A percentile compares a stretch with the other conserved stretches of the same genome.
These are phyloP conservation scores for Macrostomum lignano DNA, from an alignment of 1,140 invertebrate genomes.

Conservation along the genomic window DNA sequence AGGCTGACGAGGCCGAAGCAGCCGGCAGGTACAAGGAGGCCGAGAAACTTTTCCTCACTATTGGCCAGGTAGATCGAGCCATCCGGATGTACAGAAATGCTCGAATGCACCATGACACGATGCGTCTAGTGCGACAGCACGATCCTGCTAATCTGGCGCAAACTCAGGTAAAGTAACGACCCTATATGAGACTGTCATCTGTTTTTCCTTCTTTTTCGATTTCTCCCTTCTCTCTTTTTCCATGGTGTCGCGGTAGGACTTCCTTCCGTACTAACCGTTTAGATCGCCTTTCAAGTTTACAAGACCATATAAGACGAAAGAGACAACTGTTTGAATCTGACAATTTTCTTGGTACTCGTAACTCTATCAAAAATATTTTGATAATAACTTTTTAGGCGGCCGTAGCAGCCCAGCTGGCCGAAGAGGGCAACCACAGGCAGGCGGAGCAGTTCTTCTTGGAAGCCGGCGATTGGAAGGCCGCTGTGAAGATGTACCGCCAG, in stretches of 20 bases:
- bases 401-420: conserved; percentile 42
- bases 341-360: too few relatives aligned
- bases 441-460: conserved; percentile 72
- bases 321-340: too few relatives aligned
- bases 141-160: conserved; percentile 52
- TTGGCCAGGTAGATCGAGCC: conserved; percentile 58
- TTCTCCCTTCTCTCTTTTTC: too few relatives aligned
- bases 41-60: conserved; percentile 42
- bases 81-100: conserved; percentile 77
- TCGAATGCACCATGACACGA: conserved; percentile 45
- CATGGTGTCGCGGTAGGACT: too few relatives aligned
- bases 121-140: conserved; percentile 53
- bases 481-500: conserved; percentile 57
- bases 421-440: conserved; percentile 47
- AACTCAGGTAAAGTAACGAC: conserved; percentile 46
- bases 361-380: too few relatives aligned
- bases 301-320: too few relatives aligned
- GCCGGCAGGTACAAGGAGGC: conserved; percentile 1
- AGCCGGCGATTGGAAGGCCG: conserved; percentile 53
- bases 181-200: too few relatives aligned
- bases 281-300: too few relatives aligned
- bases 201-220: too few relatives aligned
- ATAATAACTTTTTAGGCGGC: too few relatives aligned
- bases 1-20: not conserved
- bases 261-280: too few relatives aligned